Base-by-base conservation (phyloP, 2,888 invertebrate genomes). In the Selenia dentaria region DNA sequence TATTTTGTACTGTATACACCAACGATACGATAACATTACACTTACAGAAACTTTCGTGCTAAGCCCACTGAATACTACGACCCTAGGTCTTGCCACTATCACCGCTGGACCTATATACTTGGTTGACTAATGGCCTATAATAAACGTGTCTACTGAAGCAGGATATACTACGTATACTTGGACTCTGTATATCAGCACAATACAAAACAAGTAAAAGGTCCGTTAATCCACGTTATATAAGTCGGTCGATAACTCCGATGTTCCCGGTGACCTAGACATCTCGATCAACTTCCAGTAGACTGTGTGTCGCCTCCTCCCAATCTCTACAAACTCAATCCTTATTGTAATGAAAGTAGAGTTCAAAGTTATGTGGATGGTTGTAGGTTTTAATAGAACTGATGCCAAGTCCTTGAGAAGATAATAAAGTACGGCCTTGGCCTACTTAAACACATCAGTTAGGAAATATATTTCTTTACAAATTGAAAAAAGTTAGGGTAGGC, bases 241-340 rank as follows among this genome's bases (percentile, higher is more conserved):
- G 59, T 63, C 61, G 69, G 53, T 74, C 76, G 59, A 74, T 75
- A 71, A 54, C n/a, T 40, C 47, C 41, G 33, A 43, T 56, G 54
- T 51, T 64, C 67, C 62, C 59, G 57, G 52, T 67, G 76, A 71
- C 75, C 76, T 66, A 71, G 69, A 70, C 74, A 60, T 56, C 63
- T 62, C 55, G 55, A n/a, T n/a, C n/a, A n/a, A n/a, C n/a, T n/a
- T 53, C 48, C 16, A 44, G 53, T 56, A 73, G 74, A 70, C 74
- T 32, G 49, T 41, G 33, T 42, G 74, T 54, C 68, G 64, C 62
- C 70, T 11, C 6, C 1, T 12, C 5, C 6, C 10, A 22, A 39
- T 24, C 3, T 43, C 11, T 9, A 36, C 24, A 14, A 34, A 39
- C 47, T 29, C 25, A 34, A 39, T 10, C 25, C 10, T 5, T 10